A percentile compares a stretch with the other conserved stretches of the same genome.
Evolutionary conservation across 2,888 invertebrate species (phyloP).

Genomic region (Hemaris fuciformis): DNA sequence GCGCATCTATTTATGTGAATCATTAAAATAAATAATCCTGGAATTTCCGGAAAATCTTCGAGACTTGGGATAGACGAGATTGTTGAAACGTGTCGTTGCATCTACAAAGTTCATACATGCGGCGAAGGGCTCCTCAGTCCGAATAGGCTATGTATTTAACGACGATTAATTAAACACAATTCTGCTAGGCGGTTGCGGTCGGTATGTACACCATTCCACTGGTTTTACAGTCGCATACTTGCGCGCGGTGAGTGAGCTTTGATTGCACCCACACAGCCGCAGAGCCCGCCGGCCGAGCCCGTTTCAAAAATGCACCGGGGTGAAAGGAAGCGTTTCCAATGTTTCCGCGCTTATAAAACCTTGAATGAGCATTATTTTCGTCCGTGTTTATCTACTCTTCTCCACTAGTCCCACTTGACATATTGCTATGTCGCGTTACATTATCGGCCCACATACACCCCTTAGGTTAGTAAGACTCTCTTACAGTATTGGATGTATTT

Average conservation of each 20-base stretch:
- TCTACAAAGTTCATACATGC: neutral
- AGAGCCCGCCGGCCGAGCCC: conserved; percentile 26
- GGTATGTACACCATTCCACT: conserved; percentile 9
- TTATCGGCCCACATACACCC: neutral
- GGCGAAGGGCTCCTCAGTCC: too few relatives aligned
- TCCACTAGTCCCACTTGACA: neutral
- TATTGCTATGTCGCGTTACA: neutral
- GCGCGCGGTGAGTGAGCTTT: conserved; percentile 40
- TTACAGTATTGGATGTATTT: conserved; percentile 5
- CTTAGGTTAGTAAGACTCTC: neutral
- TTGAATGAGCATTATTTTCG: conserved; percentile 36
- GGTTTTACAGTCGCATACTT: conserved; percentile 16
- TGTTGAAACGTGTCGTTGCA: too few relatives aligned
- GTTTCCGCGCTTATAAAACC: conserved; percentile 50
- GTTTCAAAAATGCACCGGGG: conserved; percentile 45
- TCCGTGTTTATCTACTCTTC: conserved; percentile 2
- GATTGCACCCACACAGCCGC: conserved; percentile 44
- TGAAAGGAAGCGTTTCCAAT: conserved; percentile 61
- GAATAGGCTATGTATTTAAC: neutral
- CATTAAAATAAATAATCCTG: too few relatives aligned
- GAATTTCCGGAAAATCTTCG: too few relatives aligned
- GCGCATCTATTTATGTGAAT: too few relatives aligned
- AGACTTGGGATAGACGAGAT: too few relatives aligned
- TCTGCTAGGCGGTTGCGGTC: conserved; percentile 21
- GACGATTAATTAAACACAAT: conserved; percentile 26